Evolutionary conservation across 2,113 vertebrate genomes (phyloP).

Genomic region (Planiliza haematocheilus): DNA sequence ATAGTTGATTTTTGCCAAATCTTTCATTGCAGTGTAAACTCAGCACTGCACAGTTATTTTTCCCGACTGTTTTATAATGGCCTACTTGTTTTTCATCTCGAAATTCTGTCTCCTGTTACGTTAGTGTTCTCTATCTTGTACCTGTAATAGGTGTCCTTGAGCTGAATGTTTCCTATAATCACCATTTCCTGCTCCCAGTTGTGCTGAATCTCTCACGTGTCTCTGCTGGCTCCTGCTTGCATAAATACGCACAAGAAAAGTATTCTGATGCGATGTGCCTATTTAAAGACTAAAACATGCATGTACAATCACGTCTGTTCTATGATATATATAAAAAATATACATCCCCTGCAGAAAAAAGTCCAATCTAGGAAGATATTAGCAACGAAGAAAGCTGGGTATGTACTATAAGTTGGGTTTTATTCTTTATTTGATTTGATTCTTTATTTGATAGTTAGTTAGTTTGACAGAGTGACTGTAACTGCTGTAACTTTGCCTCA

Average conservation of each 20-base stretch:
- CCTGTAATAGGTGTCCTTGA: conserved; percentile 32
- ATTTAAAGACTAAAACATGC: no score
- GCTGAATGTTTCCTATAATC: conserved; percentile 20
- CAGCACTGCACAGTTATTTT: background rate
- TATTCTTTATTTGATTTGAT: no score
- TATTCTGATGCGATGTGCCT: background rate
- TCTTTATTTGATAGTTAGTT: conserved; percentile 31
- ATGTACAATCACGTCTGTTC: background rate
- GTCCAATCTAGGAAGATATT: background rate
- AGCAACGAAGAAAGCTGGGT: background rate
- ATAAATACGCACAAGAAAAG: conserved; percentile 19
- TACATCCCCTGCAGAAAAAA: background rate
- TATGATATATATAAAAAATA: background rate
- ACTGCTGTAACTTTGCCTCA: conserved; percentile 45
- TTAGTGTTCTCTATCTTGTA: conserved; percentile 16
- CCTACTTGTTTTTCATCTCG: conserved; percentile 17
- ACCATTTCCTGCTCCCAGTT: conserved; percentile 15
- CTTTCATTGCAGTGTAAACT: background rate
- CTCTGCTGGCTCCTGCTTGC: conserved; percentile 15
- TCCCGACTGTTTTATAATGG: conserved; percentile 14
- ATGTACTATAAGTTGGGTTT: background rate
- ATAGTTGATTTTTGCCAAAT: conserved; percentile 2
- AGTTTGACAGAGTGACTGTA: conserved; percentile 43
- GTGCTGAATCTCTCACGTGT: conserved; percentile 23
- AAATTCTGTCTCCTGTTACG: conserved; percentile 30